These are phyloP conservation scores for Fopius arisanus DNA, from an alignment of 1,140 invertebrate genomes.

Conservation along the genomic window DNA sequence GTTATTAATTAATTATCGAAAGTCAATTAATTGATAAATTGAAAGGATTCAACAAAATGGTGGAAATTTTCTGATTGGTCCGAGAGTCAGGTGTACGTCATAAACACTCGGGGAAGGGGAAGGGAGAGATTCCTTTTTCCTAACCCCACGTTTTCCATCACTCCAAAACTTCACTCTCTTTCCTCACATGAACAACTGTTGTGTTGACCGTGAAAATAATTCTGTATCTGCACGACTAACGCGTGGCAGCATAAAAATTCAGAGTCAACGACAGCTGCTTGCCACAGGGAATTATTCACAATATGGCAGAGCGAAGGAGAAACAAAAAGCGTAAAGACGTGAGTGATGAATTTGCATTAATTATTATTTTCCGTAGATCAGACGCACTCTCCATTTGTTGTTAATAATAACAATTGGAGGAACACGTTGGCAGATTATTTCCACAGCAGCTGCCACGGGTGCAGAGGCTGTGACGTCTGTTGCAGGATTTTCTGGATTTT, in stretches of 20 bases:
- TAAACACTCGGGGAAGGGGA: no score
- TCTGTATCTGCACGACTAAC: neutral
- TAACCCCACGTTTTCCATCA: neutral
- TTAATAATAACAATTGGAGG: no score
- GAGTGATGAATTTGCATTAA: slow-evolving; percentile 55
- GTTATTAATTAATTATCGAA: no score
- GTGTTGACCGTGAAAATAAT: slow-evolving; percentile 8
- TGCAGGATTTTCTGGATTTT: no score
- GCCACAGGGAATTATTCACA: slow-evolving; percentile 54
- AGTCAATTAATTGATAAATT: no score
- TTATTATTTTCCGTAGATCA: no score
- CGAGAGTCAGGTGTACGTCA: no score
- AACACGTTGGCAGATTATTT: no score
- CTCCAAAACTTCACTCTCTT: neutral
- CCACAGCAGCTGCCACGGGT: no score
- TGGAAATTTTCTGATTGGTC: no score
- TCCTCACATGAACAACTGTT: neutral
- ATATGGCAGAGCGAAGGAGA: slow-evolving; percentile 80
- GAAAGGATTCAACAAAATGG: no score
- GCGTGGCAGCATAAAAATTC: neutral
- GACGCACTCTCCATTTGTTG: neutral
- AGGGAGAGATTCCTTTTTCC: neutral
- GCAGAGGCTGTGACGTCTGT: no score
- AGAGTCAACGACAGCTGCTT: neutral
- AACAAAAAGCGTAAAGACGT: slow-evolving; percentile 79